phyloP scores from a whole-genome alignment of 2,888 invertebrate genomes.

The Labia minor region DNA sequence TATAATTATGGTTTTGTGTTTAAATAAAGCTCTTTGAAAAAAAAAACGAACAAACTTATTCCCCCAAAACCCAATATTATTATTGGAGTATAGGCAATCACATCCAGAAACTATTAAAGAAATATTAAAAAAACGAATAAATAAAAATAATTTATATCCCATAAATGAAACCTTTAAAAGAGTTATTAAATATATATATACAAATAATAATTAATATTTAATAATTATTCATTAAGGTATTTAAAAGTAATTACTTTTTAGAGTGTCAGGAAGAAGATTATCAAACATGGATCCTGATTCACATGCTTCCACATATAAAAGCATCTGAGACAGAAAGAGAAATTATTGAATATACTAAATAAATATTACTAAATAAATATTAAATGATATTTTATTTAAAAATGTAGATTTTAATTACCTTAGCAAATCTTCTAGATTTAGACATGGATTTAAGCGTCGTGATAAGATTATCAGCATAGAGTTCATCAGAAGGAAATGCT shows the following conservation, averaged over 20 bases:
- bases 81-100: no score
- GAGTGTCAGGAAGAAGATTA: conserved; percentile 38
- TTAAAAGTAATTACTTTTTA: conserved; percentile 38
- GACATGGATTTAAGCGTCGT: conserved; percentile 36
- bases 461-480: conserved; percentile 32
- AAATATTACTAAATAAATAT: not conserved
- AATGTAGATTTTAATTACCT: conserved; percentile 32
- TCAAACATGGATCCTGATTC: conserved; percentile 52
- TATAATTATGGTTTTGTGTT: no score
- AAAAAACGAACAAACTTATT: no score
- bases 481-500: conserved; percentile 38
- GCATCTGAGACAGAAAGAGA: conserved; percentile 40
- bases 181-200: no score
- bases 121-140: no score
- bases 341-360: not conserved
- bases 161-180: no score
- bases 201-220: no score
- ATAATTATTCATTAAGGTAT: not conserved
- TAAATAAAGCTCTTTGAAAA: no score
- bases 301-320: conserved; percentile 50
- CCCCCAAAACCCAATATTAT: no score
- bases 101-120: no score
- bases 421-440: conserved; percentile 36
- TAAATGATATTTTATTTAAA: no score
- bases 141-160: no score